phyloP scores from a whole-genome alignment of 2,113 vertebrate genomes.

The Hipposideros armiger region DNA sequence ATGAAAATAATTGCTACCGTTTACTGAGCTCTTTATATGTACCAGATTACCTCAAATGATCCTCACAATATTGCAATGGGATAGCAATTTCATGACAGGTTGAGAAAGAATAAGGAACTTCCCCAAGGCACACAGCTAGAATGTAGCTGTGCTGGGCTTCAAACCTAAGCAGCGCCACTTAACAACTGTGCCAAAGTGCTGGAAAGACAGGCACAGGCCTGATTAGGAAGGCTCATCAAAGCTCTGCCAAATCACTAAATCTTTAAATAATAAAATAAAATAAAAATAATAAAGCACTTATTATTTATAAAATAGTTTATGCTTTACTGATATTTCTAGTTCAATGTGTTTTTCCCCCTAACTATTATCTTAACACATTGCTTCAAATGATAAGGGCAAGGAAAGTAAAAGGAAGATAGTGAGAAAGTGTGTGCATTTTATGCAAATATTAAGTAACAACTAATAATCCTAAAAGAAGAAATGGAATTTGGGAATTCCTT shows the following conservation, averaged over 20 bases:
- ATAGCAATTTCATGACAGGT: neutral
- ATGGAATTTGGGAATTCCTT: constrained; percentile 2
- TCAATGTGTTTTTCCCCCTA: neutral
- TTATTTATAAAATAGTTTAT: constrained; percentile 28
- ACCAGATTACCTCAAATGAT: constrained; percentile 45
- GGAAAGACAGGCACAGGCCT: neutral
- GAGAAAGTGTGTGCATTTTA: neutral
- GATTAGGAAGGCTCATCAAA: neutral
- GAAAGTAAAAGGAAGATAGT: constrained; percentile 34
- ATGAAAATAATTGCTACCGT: constrained; percentile 43
- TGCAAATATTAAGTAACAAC: constrained; percentile 46
- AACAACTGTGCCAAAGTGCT: neutral
- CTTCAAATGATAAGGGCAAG: constrained; percentile 37
- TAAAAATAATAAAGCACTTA: neutral
- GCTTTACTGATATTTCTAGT: neutral
- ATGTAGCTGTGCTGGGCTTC: neutral
- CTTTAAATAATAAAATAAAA: neutral
- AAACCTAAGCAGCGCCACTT: neutral
- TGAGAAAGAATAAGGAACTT: constrained; percentile 30
- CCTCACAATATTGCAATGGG: neutral
- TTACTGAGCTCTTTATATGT: neutral
- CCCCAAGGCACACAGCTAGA: neutral
- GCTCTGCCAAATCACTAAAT: neutral
- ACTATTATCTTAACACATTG: neutral
- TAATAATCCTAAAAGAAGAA: neutral